Percentiles rank a stretch among this genome's conserved stretches.
Evolutionary conservation across 2,888 invertebrate species (phyloP).

Genomic region (Gari tellinella): DNA sequence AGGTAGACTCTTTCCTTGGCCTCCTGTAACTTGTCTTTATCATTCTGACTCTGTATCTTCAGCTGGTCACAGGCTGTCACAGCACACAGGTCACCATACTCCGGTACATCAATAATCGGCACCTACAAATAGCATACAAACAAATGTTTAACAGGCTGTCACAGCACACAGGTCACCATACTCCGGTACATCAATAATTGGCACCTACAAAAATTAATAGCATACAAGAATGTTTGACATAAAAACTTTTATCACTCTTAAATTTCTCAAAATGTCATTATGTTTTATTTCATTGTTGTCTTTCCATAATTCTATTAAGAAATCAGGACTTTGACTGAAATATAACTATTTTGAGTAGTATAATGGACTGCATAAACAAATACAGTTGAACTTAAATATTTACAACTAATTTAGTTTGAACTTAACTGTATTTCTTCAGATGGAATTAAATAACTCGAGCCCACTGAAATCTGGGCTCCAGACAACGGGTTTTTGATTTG

Average conservation of each 20-base stretch:
- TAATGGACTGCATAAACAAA: too few relatives aligned
- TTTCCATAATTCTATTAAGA: too few relatives aligned
- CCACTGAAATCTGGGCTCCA: too few relatives aligned
- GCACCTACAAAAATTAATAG: slow-evolving; percentile 85
- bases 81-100: slow-evolving; percentile 93
- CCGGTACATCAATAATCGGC: slow-evolving; percentile 96
- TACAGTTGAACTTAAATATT: too few relatives aligned
- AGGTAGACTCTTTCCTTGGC: slow-evolving; percentile 98
- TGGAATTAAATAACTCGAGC: too few relatives aligned
- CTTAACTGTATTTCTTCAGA: too few relatives aligned
- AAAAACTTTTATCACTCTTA: neutral
- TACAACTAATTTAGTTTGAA: too few relatives aligned
- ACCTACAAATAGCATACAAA: slow-evolving; percentile 84
- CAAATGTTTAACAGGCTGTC: slow-evolving; percentile 87
- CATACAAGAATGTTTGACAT: neutral
- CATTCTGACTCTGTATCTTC: slow-evolving; percentile 99
- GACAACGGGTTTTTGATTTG: too few relatives aligned
- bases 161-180: slow-evolving; percentile 94
- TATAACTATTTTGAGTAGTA: too few relatives aligned
- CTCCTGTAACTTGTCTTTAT: slow-evolving; percentile 95
- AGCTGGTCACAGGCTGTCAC: slow-evolving; percentile 93
- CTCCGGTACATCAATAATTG: slow-evolving; percentile 96
- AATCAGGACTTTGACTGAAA: too few relatives aligned
- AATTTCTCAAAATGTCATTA: neutral
- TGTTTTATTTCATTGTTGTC: too few relatives aligned